phyloP scores from a whole-genome alignment of 2,113 vertebrate genomes.

The Corvus cornix region DNA sequence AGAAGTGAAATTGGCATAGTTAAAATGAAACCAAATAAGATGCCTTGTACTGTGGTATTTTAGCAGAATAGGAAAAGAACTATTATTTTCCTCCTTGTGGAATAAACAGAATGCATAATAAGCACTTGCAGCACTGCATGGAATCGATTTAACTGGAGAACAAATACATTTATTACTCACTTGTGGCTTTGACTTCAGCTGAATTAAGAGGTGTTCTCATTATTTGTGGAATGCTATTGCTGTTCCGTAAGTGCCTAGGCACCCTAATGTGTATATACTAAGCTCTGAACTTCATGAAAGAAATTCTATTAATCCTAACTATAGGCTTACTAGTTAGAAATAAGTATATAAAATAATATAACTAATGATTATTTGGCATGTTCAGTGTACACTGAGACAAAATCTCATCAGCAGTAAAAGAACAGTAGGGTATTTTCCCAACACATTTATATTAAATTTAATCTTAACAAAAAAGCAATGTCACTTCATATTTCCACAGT shows the following conservation, averaged over 20 bases:
- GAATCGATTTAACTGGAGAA: slow-evolving; percentile 61
- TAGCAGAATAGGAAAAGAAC: background rate
- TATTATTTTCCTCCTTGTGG: slow-evolving; percentile 36
- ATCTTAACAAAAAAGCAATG: background rate
- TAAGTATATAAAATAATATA: background rate
- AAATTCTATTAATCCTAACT: background rate
- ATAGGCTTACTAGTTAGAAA: background rate
- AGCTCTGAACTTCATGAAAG: background rate
- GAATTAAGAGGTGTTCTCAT: slow-evolving; percentile 53
- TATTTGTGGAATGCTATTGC: slow-evolving; percentile 4
- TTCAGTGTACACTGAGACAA: background rate
- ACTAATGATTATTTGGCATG: background rate
- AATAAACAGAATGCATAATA: slow-evolving; percentile 53
- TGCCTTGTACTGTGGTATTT: slow-evolving; percentile 1
- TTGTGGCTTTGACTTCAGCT: slow-evolving; percentile 36
- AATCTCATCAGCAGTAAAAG: background rate
- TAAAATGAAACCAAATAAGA: slow-evolving; percentile 29
- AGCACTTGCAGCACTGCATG: slow-evolving; percentile 38
- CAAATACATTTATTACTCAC: slow-evolving; percentile 59
- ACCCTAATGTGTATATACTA: background rate
- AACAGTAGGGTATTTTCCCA: background rate
- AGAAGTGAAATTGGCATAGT: slow-evolving; percentile 1
- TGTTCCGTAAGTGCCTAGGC: background rate
- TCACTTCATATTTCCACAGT: background rate
- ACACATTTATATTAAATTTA: background rate